Evolutionary conservation across 2,797 vertebrate genomes (phyloP).

Genomic region (Myotis findleyi): DNA sequence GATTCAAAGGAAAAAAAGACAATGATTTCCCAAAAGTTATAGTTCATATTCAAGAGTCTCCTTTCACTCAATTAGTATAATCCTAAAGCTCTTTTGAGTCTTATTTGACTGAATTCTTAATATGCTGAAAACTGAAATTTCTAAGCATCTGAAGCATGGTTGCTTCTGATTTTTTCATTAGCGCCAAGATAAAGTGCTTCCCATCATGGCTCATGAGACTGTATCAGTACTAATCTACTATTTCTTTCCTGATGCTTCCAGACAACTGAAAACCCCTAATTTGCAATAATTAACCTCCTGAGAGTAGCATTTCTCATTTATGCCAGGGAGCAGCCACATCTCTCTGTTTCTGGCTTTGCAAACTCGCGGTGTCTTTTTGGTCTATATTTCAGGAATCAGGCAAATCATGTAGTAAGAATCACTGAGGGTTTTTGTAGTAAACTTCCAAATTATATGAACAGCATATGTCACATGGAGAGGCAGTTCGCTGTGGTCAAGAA

Average conservation of each 20-base stretch:
- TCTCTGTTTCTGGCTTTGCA: conserved; percentile 11
- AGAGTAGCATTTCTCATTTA: conserved; percentile 72
- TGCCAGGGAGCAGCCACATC: not conserved
- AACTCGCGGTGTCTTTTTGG: not conserved
- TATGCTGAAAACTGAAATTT: conserved; percentile 76
- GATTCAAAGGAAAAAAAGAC: not conserved
- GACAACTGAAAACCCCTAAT: conserved; percentile 71
- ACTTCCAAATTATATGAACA: not conserved
- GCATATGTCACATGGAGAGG: not conserved
- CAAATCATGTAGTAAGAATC: conserved; percentile 19
- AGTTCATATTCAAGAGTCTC: conserved; percentile 47
- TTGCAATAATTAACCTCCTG: conserved; percentile 80
- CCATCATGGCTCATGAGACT: conserved; percentile 63
- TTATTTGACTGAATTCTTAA: conserved; percentile 77
- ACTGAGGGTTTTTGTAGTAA: not conserved
- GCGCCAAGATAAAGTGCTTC: conserved; percentile 65
- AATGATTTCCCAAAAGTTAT: conserved; percentile 58
- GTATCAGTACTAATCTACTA: conserved; percentile 74
- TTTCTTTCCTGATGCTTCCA: conserved; percentile 71
- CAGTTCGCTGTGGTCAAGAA: not conserved
- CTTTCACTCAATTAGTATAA: conserved; percentile 56
- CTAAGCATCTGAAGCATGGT: conserved; percentile 55
- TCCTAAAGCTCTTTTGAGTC: conserved; percentile 67
- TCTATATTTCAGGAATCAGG: not conserved
- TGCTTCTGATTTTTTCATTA: conserved; percentile 77